phyloP scores from a whole-genome alignment of 2,888 invertebrate species.

The Hydriomena furcata region DNA sequence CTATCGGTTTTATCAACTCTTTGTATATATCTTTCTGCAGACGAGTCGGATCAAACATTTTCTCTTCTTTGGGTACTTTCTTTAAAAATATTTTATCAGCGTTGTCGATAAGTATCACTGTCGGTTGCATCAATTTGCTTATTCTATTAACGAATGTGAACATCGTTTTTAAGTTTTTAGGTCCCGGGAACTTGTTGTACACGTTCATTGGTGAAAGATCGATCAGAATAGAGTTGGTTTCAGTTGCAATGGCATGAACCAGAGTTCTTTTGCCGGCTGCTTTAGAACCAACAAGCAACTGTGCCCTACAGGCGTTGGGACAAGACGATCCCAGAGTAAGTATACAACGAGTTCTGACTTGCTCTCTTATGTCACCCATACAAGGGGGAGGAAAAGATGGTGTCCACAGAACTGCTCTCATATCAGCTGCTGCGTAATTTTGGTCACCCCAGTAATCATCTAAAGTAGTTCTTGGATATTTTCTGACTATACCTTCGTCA shows the following conservation, averaged over 20 bases:
- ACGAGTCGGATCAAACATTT: conserved; percentile 86
- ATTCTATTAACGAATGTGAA: conserved; percentile 87
- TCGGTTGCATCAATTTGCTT: conserved; percentile 87
- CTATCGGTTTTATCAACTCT: conserved; percentile 87
- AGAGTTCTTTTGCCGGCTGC: conserved; percentile 88
- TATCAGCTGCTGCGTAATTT: conserved; percentile 84
- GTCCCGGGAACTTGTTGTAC: conserved; percentile 87
- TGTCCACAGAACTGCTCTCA: conserved; percentile 66
- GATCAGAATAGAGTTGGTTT: conserved; percentile 89
- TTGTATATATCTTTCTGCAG: conserved; percentile 87
- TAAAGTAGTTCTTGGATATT: conserved; percentile 83
- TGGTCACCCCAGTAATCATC: conserved; percentile 88
- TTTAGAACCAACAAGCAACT: conserved; percentile 88
- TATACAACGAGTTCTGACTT: conserved; percentile 84
- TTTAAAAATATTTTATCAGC: conserved; percentile 88
- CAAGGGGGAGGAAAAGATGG: conserved; percentile 78
- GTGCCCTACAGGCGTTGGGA: conserved; percentile 77
- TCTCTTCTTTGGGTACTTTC: conserved; percentile 85
- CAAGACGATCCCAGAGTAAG: conserved; percentile 80
- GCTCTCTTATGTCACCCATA: conserved; percentile 84
- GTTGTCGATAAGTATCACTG: conserved; percentile 87
- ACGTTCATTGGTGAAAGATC: conserved; percentile 89
- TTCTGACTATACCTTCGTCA: conserved; percentile 86
- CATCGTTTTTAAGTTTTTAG: conserved; percentile 86
- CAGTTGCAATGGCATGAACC: conserved; percentile 88